Conservation (phyloP, 2,113 vertebrate genomes). For the Brienomyrus brachyistius region DNA sequence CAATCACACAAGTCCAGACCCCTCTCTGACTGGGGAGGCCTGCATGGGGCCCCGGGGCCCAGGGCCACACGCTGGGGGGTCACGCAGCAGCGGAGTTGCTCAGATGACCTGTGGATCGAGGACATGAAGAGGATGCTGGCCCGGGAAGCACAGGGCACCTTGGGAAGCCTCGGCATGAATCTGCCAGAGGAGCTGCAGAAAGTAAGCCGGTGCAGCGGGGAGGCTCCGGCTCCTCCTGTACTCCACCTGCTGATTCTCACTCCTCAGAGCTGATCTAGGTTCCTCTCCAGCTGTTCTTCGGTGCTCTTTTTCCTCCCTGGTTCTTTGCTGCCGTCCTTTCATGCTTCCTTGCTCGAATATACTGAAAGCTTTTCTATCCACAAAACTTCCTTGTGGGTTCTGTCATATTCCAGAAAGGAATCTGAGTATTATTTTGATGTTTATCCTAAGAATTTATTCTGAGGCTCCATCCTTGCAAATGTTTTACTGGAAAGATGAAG, state of each 20-base stretch:
- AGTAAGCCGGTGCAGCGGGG: slow-evolving; percentile 57
- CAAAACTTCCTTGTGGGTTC: not conserved
- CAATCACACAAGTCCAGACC: slow-evolving; percentile 28
- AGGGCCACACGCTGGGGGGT: slow-evolving; percentile 33
- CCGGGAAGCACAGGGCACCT: slow-evolving; percentile 44
- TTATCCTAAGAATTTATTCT: not conserved
- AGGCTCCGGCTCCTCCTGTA: not conserved
- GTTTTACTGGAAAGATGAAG: not conserved
- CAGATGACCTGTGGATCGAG: slow-evolving; percentile 75
- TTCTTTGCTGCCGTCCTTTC: not conserved
- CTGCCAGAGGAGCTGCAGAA: slow-evolving; percentile 49
- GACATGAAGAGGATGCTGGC: slow-evolving; percentile 65
- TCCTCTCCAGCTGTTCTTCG: not conserved
- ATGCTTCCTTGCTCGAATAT: not conserved
- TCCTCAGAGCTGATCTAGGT: not conserved
- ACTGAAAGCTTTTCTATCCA: not conserved
- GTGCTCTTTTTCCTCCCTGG: not conserved
- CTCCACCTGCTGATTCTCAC: not conserved
- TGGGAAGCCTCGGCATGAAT: slow-evolving; percentile 40
- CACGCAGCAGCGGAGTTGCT: slow-evolving; percentile 49
- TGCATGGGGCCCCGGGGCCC: slow-evolving; percentile 26
- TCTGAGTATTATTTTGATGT: not conserved
- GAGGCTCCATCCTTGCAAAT: not conserved
- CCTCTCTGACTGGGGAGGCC: slow-evolving; percentile 20
- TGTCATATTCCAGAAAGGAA: not conserved